Conservation (phyloP, 2,113 vertebrate genomes). For the Cebidichthys violaceus region DNA sequence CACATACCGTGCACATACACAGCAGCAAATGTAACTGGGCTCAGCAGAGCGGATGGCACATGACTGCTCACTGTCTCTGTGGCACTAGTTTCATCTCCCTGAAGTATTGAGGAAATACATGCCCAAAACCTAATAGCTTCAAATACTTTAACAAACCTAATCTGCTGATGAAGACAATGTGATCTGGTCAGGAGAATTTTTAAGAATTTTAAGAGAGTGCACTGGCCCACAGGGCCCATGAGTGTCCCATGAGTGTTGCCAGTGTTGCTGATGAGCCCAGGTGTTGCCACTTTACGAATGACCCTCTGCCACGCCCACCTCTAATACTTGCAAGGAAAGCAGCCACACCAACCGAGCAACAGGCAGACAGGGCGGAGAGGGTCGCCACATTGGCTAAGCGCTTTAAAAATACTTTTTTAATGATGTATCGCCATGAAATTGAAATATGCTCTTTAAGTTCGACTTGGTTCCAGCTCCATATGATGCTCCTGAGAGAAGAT, state of each 20-base stretch:
- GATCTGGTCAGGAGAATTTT: background rate
- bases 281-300: background rate
- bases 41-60: background rate
- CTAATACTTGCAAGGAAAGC: background rate
- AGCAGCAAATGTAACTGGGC: background rate
- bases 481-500: background rate
- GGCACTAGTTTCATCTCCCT: background rate
- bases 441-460: background rate
- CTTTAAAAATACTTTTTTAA: background rate
- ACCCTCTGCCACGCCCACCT: background rate
- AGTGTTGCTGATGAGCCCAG: background rate
- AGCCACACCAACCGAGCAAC: background rate
- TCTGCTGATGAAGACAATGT: background rate
- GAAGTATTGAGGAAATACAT: background rate
- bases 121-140: background rate
- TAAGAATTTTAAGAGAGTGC: background rate
- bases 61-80: background rate
- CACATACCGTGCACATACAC: background rate
- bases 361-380: background rate
- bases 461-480: background rate
- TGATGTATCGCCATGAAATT: background rate
- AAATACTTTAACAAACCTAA: background rate
- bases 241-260: too few relatives aligned
- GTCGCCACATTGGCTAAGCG: background rate
- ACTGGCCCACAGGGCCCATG: too few relatives aligned